Percentiles rank a stretch among this genome's conserved stretches.
phyloP scores from a whole-genome alignment of 2,888 invertebrate species.

The Eledone cirrhosa region DNA sequence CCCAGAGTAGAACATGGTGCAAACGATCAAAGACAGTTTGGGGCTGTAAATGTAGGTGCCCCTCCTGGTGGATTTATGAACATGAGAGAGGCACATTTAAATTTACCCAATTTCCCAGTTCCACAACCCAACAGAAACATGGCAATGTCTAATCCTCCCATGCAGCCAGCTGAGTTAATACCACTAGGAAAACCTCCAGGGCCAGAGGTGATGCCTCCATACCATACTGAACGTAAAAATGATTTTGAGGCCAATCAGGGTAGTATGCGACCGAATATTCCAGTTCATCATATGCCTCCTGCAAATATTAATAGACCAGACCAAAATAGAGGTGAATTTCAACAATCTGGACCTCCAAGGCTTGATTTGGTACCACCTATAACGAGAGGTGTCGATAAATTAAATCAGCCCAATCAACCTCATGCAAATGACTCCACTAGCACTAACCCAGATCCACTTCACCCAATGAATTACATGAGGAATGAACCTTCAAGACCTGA shows the following conservation, averaged over 20 bases:
- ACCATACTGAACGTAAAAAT: not conserved
- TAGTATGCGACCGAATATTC: not conserved
- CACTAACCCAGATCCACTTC: not conserved
- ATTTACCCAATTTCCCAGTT: constrained; percentile 4
- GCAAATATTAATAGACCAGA: constrained; percentile 4
- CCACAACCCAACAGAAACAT: not conserved
- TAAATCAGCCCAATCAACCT: not conserved
- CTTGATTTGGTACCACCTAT: not conserved
- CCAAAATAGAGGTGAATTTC: not conserved
- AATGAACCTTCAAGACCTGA: constrained; percentile 4
- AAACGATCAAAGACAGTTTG: constrained; percentile 5
- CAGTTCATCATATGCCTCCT: constrained; percentile 11
- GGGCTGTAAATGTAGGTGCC: not conserved
- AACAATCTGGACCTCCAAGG: not conserved
- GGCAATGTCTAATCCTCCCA: not conserved
- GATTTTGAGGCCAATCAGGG: not conserved
- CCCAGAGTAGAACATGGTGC: not conserved
- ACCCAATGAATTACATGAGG: not conserved
- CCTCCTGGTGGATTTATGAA: not conserved
- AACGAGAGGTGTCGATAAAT: not conserved
- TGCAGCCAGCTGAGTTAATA: not conserved
- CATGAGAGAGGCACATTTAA: not conserved
- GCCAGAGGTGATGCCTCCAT: not conserved
- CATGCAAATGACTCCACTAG: not conserved
- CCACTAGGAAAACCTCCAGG: not conserved